Evolutionary conservation across 2,113 vertebrate species (phyloP).

Genomic region (Fregata magnificens): DNA sequence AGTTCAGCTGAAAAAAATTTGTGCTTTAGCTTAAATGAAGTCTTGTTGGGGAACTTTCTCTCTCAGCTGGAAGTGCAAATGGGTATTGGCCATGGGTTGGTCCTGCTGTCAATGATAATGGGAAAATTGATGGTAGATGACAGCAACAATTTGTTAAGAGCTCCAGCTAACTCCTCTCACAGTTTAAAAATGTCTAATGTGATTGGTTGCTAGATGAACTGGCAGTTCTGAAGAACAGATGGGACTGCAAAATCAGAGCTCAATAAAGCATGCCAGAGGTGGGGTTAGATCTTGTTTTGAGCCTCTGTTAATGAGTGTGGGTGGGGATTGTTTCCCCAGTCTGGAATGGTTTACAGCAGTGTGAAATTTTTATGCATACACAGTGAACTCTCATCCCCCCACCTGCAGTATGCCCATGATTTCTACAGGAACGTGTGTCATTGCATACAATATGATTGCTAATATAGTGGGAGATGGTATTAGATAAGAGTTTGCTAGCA

Average conservation of each 20-base stretch:
- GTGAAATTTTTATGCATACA: not conserved
- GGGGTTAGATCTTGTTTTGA: not conserved
- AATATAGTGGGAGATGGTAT: not conserved
- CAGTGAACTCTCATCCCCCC: not conserved
- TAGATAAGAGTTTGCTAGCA: not conserved
- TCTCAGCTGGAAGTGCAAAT: conserved; percentile 21
- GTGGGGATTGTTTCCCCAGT: not conserved
- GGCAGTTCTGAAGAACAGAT: conserved; percentile 34
- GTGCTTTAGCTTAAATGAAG: not conserved
- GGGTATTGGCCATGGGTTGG: not conserved
- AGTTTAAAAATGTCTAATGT: not conserved
- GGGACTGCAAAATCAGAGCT: not conserved
- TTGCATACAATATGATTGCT: not conserved
- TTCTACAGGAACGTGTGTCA: not conserved
- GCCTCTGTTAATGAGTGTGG: not conserved
- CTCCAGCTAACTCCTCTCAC: not conserved
- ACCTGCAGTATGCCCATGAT: not conserved
- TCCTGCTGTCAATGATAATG: conserved; percentile 12
- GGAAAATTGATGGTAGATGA: conserved; percentile 9
- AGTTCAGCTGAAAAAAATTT: not conserved
- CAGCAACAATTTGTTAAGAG: conserved; percentile 25
- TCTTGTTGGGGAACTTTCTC: not conserved
- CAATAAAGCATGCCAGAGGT: not conserved
- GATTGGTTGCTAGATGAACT: conserved; percentile 9
- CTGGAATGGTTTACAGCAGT: not conserved